phyloP scores from a whole-genome alignment of 2,113 vertebrate species.

The Lucifuga dentata region DNA sequence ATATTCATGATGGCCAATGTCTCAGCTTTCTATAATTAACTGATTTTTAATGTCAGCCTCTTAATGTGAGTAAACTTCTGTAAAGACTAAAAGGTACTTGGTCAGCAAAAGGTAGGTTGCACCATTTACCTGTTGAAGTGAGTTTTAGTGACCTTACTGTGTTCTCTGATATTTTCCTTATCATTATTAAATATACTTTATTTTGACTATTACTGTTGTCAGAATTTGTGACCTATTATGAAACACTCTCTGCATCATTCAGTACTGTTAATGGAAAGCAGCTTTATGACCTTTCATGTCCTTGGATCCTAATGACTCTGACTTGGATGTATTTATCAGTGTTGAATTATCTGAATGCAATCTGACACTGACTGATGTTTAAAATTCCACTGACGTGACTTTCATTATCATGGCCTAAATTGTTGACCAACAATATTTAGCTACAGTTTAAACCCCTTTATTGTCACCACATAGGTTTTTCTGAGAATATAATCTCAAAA shows the following conservation, averaged over 20 bases:
- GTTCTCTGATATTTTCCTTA: slow-evolving; percentile 21
- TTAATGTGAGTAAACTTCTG: neutral
- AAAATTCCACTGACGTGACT: too few species aligned
- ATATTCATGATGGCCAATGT: neutral
- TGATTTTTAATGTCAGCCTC: neutral
- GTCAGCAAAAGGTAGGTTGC: neutral
- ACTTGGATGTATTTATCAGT: neutral
- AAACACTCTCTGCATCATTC: neutral
- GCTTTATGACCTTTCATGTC: slow-evolving; percentile 13
- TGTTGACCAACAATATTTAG: too few species aligned
- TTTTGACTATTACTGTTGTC: slow-evolving; percentile 9
- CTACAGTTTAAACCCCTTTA: too few species aligned
- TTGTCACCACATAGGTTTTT: too few species aligned
- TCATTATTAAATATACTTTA: slow-evolving; percentile 12
- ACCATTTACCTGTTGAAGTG: neutral
- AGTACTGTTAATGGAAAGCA: neutral
- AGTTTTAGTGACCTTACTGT: slow-evolving; percentile 12
- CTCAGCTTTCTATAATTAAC: neutral
- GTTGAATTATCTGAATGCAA: too few species aligned
- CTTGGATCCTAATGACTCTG: slow-evolving; percentile 12
- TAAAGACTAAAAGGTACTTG: neutral
- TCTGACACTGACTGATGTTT: too few species aligned
- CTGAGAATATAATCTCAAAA: too few species aligned
- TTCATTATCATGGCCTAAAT: too few species aligned
- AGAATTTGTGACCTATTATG: neutral